Evolutionary conservation across 2,888 invertebrate genomes (phyloP), one percentile per base, ranked within the genome.

Genomic region (Sinhomidia bicolor): DNA sequence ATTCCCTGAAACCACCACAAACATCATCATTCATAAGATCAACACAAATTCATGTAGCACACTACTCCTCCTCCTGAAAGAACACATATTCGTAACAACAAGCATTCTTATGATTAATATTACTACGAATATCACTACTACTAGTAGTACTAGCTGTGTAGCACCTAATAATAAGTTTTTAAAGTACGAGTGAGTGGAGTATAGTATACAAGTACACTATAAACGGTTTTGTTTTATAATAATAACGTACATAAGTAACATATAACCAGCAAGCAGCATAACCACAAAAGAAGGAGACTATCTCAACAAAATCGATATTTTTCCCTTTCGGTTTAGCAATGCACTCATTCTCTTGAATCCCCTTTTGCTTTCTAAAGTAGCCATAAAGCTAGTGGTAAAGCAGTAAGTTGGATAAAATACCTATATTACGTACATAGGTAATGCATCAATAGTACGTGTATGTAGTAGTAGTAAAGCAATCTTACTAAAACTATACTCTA

Each of bases 301-400:
- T 85, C 89, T 84, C 89, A 89, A 89, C 89, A 89, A 84, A 89
- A 89, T 89, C 89, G 65, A 89, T 89, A 89, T 89, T 89, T 89
- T 60, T 85, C 85, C 81, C 81, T 65, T 84, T 80, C 68, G 62
- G 36, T 76, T 81, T 29, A 62, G 68, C 41, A 68, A 10, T 20
- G 44, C 44, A 36, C 36, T 36, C 54, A 20, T 20, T 32, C 26
- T 76, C 32, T 57, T 57, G 32, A 32, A 78, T 32, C 78, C 74
- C 74, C 74, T 74, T 74, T 74, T 74, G 74, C 74, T 74, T 74
- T 74, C 74, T 74, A 74, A 74, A 74, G 32, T 26, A n/a, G 47
- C 47, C 47, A 47, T 47, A 74, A 74, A 32, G 57, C 32, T n/a
- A 5, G 65, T 65, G 32, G 32, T 32, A 57, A 23, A 71, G 41